Percentiles rank a stretch among this genome's conserved stretches.
Evolutionary conservation across 2,888 invertebrate species (phyloP).

Genomic region (Coecobrya sp.): DNA sequence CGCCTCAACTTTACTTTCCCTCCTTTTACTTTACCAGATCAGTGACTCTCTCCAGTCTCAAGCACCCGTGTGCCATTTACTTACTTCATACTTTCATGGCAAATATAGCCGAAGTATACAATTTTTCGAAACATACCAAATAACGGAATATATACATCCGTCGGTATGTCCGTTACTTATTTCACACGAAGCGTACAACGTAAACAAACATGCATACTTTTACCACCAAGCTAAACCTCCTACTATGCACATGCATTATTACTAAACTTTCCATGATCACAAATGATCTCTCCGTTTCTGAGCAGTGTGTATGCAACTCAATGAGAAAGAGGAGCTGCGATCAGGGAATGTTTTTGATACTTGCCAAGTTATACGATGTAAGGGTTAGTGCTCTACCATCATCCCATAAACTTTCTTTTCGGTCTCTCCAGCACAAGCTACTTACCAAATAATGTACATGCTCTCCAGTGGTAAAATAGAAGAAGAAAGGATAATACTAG

Average conservation of each 20-base stretch:
- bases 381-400: slow-evolving; percentile 21
- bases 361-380: slow-evolving; percentile 51
- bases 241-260: slow-evolving; percentile 29
- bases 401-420: slow-evolving; percentile 52
- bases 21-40: slow-evolving; percentile 52
- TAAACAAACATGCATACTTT: slow-evolving; percentile 18
- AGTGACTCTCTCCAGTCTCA: slow-evolving; percentile 46
- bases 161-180: background rate
- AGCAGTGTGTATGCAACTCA: slow-evolving; percentile 39
- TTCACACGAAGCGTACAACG: background rate
- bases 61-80: slow-evolving; percentile 54
- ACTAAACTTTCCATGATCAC: slow-evolving; percentile 71
- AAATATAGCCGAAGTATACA: background rate
- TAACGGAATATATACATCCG: background rate
- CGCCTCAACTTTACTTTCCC: slow-evolving; percentile 62
- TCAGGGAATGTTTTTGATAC: slow-evolving; percentile 76
- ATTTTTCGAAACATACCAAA: background rate
- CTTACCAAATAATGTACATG: slow-evolving; percentile 3
- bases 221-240: background rate
- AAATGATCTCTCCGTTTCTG: slow-evolving; percentile 71
- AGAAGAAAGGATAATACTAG: slow-evolving; percentile 7
- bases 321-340: slow-evolving; percentile 62
- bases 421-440: background rate
- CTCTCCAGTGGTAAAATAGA: background rate
- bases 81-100: background rate